phyloP scores from a whole-genome alignment of 2,113 vertebrate genomes.

The Eptesicus fuscus region DNA sequence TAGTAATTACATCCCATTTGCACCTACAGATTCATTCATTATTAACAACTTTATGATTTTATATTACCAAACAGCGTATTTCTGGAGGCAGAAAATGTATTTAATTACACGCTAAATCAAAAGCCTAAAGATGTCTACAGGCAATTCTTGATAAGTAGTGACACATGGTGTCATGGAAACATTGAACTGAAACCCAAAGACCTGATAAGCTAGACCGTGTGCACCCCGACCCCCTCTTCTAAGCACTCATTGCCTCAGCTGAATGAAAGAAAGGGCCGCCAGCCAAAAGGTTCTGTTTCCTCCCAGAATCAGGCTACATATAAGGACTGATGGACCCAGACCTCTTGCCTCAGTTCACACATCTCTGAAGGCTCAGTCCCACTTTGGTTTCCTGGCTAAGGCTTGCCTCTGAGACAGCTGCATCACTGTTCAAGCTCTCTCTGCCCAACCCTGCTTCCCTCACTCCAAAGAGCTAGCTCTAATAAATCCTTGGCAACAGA shows the following conservation, averaged over 20 bases:
- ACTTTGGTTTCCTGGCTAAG: neutral
- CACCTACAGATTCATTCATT: constrained; percentile 54
- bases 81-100: constrained; percentile 37
- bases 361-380: neutral
- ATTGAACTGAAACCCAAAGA: neutral
- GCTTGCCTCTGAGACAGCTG: neutral
- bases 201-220: neutral
- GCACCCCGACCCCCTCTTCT: neutral
- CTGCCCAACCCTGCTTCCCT: constrained; percentile 10
- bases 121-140: neutral
- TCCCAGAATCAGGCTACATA: neutral
- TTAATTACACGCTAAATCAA: constrained; percentile 49
- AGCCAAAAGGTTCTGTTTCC: neutral
- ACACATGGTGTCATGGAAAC: neutral
- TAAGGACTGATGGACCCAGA: neutral
- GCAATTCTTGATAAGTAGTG: neutral
- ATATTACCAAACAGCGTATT: constrained; percentile 45
- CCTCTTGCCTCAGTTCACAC: neutral
- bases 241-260: neutral
- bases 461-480: constrained; percentile 27
- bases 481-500: constrained; percentile 62
- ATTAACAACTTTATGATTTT: constrained; percentile 65
- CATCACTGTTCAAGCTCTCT: neutral
- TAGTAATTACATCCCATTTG: constrained; percentile 44
- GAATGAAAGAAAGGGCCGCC: neutral